Base-by-base conservation (phyloP, 1,140 invertebrate species). In the Aphelenchoides fujianensis region DNA sequence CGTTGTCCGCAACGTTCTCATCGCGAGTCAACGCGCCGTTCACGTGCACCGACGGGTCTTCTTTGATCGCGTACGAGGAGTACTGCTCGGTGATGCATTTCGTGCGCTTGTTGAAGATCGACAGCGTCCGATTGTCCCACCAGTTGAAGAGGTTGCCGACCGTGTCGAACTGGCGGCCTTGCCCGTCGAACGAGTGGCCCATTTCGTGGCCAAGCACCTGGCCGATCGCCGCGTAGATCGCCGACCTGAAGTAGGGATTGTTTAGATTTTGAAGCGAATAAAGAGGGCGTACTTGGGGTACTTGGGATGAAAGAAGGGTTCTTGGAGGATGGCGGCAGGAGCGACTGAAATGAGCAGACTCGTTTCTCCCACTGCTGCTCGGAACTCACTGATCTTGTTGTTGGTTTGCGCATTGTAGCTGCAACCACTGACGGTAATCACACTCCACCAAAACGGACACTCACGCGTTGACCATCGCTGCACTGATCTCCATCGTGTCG, bases 51-150 rank as follows among this genome's bases (percentile, higher is more conserved):
- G 9, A 36, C n/a, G 75, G 70, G 23, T 64, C 78, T 7, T 59
- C 55, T 59, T 59, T 19, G 92, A 90, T 89, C 68, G 90, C 91
- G 82, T 91, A 95, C 35, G 88, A 88, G 53, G 89, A 89, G 77
- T 97, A 97, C 79, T 97, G 93, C 31, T 93, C 88, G 31, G 95
- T 87, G 77, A 95, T 95, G 84, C 94, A 97, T 57, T 81, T 52
- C 23, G 70, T 73, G 37, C 71, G 66, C 28, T 79, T 73, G 7
- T 66, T 23, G 69, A 83, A 82, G 2, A 35, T n/a, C 16, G 68
- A 35, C 2, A 64, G 41, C 28, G 82, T 80, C 31, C 68, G 32
- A n/a, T 83, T 76, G 0, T 77, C 83, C 86, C 86, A 87, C 86
- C 86, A 87, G 63, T 85, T 80, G 30, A 79, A 73, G 1, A 78